Percentiles rank a stretch among this genome's conserved stretches.
These are phyloP conservation scores for Bellardia bayeri DNA, from an alignment of 2,888 invertebrate species.

Conservation along the genomic window DNA sequence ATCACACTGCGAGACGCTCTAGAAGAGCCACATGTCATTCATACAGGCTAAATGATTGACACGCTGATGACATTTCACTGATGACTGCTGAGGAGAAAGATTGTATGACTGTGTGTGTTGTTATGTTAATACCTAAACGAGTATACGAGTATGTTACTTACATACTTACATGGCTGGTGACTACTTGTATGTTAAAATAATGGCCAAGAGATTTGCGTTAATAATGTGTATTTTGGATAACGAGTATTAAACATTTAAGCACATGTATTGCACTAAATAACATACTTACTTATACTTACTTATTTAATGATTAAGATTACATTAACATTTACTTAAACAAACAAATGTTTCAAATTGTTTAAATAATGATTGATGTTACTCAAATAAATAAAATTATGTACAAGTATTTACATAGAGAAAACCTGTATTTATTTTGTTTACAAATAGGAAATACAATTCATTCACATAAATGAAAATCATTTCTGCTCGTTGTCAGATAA, in stretches of 20 bases:
- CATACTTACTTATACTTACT: conserved; percentile 7
- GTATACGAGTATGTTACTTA: no score
- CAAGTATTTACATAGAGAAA: no score
- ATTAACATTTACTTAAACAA: neutral
- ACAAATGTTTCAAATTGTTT: neutral
- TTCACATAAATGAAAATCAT: no score
- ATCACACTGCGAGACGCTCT: conserved; percentile 62
- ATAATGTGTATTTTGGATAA: conserved; percentile 11
- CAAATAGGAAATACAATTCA: no score
- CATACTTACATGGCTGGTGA: conserved; percentile 12
- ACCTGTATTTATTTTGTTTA: no score
- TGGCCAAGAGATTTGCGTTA: conserved; percentile 61
- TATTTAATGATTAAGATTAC: conserved; percentile 39
- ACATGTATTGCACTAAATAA: neutral
- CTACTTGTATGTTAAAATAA: conserved; percentile 19
- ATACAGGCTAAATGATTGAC: conserved; percentile 45
- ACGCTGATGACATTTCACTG: conserved; percentile 36
- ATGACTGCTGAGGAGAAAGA: conserved; percentile 63
- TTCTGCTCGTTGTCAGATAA: no score
- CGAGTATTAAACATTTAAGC: neutral
- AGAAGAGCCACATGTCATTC: conserved; percentile 62
- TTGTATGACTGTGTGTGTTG: neutral
- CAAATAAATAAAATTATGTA: conserved; percentile 3
- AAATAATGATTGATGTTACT: conserved; percentile 1
- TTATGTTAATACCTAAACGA: conserved; percentile 1